Evolutionary conservation across 2,888 invertebrate species (phyloP).

Genomic region (Lithophane leautieri): DNA sequence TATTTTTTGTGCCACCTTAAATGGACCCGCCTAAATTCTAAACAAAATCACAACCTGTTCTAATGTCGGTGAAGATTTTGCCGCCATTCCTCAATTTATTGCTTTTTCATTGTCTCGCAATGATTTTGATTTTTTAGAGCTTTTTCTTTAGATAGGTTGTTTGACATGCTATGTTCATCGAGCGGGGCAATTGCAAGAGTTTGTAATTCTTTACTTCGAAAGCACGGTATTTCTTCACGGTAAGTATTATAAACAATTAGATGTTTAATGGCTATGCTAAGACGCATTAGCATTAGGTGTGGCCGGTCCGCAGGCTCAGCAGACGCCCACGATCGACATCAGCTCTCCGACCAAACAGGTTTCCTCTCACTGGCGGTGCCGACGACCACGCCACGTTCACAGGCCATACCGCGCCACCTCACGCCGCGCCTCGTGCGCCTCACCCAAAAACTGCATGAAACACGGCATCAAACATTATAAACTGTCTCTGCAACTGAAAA

Average conservation of each 20-base stretch:
- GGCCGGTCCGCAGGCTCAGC: slow-evolving; percentile 67
- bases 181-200: not conserved
- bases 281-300: slow-evolving; percentile 68
- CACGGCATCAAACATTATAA: slow-evolving; percentile 16
- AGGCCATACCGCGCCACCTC: slow-evolving; percentile 33
- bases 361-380: slow-evolving; percentile 83
- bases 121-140: slow-evolving; percentile 25
- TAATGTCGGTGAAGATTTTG: slow-evolving; percentile 74
- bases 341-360: slow-evolving; percentile 81
- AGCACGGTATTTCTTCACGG: slow-evolving; percentile 14
- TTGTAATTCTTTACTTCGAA: slow-evolving; percentile 7
- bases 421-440: slow-evolving; percentile 42
- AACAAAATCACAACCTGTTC: slow-evolving; percentile 88
- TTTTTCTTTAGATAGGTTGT: slow-evolving; percentile 12
- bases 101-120: slow-evolving; percentile 64
- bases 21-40: slow-evolving; percentile 85
- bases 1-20: slow-evolving; percentile 87
- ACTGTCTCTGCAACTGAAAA: slow-evolving; percentile 15
- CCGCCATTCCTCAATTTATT: slow-evolving; percentile 68
- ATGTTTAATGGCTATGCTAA: slow-evolving; percentile 39
- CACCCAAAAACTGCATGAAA: slow-evolving; percentile 55
- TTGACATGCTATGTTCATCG: slow-evolving; percentile 12
- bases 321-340: slow-evolving; percentile 79
- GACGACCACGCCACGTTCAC: slow-evolving; percentile 72
- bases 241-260: slow-evolving; percentile 29